Evolutionary conservation across 2,888 invertebrate species (phyloP), one percentile per base, ranked within the genome.

Genomic region (Empis livida): DNA sequence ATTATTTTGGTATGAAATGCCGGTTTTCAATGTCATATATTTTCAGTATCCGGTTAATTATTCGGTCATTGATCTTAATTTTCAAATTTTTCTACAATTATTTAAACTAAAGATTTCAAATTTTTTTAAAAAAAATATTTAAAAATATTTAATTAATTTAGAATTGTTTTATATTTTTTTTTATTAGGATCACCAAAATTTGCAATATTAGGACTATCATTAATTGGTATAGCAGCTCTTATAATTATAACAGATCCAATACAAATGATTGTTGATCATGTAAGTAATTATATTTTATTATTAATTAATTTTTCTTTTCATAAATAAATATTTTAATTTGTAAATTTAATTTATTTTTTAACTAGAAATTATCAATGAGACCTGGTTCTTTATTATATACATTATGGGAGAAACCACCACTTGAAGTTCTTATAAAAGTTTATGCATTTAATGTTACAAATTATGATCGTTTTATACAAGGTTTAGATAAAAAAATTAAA

Each of bases 381-480:
- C 70, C 76, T 2, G 76, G 77, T 6, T 75, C 82, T 0, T 57
- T 75, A n/a, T 61, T 80, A 2, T 78, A 75, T 56, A 63, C 72
- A 4, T 56, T 83, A n/a, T 80, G 86, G 75, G 63, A 70, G 46
- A 69, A 73, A 3, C 85, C 86, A 14, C 78, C 82, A 0, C 71
- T 82, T 30, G 77, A 79, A 1, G 73, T 86, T 1, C 76, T 74
- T 51, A 61, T 86, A 6, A 77, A 77, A 32, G 73, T 81, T 0
- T 86, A 79, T 60, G 70, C 86, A 48, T 90, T 87, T 64, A 89
- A 89, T 60, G 75, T 89, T 44, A 88, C 88, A n/a, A 90, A 90
- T 62, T 65, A 75, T 2, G 76, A 79, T 10, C 74, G 73, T 42
- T 89, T 86, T 65, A 62, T 81, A 31, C 67, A 68, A 1, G 84